A percentile compares a stretch with the other conserved stretches of the same genome.
phyloP scores from a whole-genome alignment of 2,113 vertebrate species.

The Cynoglossus semilaevis region DNA sequence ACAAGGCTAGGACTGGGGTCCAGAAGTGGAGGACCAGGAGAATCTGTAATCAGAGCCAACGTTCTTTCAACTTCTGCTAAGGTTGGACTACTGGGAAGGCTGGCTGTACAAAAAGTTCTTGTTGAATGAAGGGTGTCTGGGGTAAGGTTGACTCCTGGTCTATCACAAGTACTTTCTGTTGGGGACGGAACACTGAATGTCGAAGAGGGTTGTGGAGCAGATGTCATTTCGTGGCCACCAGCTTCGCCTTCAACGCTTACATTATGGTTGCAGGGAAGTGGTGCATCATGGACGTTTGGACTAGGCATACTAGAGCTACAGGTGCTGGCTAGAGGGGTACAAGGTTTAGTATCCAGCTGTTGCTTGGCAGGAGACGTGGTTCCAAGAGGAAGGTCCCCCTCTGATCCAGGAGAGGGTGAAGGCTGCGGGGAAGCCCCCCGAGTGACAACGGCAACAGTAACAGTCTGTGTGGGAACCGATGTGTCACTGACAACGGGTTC shows the following conservation, averaged over 20 bases:
- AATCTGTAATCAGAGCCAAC: slow-evolving; percentile 14
- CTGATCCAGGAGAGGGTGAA: slow-evolving; percentile 23
- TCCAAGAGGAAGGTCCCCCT: slow-evolving; percentile 21
- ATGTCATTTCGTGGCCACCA: not conserved
- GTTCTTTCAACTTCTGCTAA: slow-evolving; percentile 33
- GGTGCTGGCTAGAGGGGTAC: slow-evolving; percentile 16
- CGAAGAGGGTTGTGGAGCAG: not conserved
- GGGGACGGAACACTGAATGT: slow-evolving; percentile 12
- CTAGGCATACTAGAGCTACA: slow-evolving; percentile 32
- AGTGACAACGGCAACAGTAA: slow-evolving; percentile 47
- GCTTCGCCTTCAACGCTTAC: slow-evolving; percentile 1
- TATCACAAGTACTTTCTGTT: not conserved
- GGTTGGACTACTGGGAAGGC: slow-evolving; percentile 18
- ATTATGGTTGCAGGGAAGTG: slow-evolving; percentile 10
- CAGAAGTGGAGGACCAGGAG: slow-evolving; percentile 1
- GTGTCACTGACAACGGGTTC: slow-evolving; percentile 21
- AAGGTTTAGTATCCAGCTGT: slow-evolving; percentile 19
- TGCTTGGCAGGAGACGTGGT: slow-evolving; percentile 39
- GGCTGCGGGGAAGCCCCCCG: slow-evolving; percentile 28
- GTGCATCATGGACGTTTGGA: slow-evolving; percentile 16
- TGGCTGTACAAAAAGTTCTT: slow-evolving; percentile 30
- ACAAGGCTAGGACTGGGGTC: slow-evolving; percentile 25
- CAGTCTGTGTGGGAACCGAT: slow-evolving; percentile 29
- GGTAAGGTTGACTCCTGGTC: not conserved
- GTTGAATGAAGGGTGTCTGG: slow-evolving; percentile 9